phyloP scores from a whole-genome alignment of 2,113 vertebrate species.

The Mus spicilegus region DNA sequence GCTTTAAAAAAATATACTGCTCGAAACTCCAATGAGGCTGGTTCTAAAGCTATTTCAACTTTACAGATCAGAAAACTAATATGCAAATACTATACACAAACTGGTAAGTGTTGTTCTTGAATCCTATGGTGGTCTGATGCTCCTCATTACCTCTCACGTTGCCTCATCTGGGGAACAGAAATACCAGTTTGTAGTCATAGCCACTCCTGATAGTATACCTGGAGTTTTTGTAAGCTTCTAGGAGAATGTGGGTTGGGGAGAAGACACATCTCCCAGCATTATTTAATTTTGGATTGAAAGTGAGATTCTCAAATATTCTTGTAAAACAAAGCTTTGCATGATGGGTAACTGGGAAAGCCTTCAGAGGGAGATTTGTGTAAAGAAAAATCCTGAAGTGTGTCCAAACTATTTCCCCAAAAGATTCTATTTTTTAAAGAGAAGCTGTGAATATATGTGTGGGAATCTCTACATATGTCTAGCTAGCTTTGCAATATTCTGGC shows the following conservation, averaged over 20 bases:
- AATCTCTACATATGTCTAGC: conserved; percentile 50
- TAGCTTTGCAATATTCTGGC: conserved; percentile 52
- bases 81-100: conserved; percentile 17
- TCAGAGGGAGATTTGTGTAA: not conserved
- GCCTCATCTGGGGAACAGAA: not conserved
- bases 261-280: not conserved
- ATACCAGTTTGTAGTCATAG: not conserved
- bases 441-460: conserved; percentile 16
- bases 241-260: not conserved
- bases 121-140: not conserved
- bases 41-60: not conserved
- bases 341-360: not conserved
- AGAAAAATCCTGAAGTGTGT: conserved; percentile 31
- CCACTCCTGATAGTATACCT: not conserved
- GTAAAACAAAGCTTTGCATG: not conserved
- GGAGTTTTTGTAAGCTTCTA: conserved; percentile 4
- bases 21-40: not conserved
- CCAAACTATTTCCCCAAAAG: conserved; percentile 55
- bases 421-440: not conserved
- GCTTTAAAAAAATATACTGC: not conserved
- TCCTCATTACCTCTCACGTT: not conserved
- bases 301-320: not conserved
- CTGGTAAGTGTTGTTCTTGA: not conserved
- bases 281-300: conserved; percentile 48
- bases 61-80: conserved; percentile 14